phyloP scores from a whole-genome alignment of 2,113 vertebrate species.

The Ursus arctos region DNA sequence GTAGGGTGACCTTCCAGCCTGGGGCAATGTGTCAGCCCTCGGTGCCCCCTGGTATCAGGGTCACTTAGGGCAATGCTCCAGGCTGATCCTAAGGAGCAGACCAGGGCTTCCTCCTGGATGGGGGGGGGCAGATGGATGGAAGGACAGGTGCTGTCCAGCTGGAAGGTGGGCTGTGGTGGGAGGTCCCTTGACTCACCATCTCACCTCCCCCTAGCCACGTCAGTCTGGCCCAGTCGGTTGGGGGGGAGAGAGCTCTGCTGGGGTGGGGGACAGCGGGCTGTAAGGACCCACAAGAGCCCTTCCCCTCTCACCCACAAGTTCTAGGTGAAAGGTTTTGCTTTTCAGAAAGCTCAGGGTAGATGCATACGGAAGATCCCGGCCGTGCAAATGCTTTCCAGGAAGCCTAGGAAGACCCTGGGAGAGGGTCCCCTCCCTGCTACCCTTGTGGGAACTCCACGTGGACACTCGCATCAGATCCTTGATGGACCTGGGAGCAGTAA shows the following conservation, averaged over 20 bases:
- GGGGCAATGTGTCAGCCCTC: background rate
- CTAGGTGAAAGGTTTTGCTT: slow-evolving; percentile 76
- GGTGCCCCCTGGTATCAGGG: background rate
- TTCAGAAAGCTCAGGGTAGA: slow-evolving; percentile 73
- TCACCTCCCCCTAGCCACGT: background rate
- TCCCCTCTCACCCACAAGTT: slow-evolving; percentile 76
- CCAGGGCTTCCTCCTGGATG: background rate
- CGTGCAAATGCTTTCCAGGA: slow-evolving; percentile 68
- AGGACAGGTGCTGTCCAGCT: background rate
- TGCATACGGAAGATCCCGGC: slow-evolving; percentile 83
- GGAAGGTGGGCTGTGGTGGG: background rate
- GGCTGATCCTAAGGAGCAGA: background rate
- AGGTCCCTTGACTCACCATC: background rate
- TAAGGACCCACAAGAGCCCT: background rate
- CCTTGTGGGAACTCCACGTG: no score
- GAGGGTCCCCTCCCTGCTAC: no score
- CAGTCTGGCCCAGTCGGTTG: background rate
- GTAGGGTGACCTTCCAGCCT: background rate
- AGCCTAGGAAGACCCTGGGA: slow-evolving; percentile 35
- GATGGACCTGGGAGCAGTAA: slow-evolving; percentile 69
- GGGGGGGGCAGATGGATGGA: background rate
- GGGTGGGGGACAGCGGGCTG: background rate
- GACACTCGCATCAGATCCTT: background rate
- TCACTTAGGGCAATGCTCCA: background rate
- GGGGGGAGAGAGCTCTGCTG: background rate